These are phyloP conservation scores for Labeo catla DNA, from an alignment of 2,113 vertebrate genomes.

Conservation along the genomic window DNA sequence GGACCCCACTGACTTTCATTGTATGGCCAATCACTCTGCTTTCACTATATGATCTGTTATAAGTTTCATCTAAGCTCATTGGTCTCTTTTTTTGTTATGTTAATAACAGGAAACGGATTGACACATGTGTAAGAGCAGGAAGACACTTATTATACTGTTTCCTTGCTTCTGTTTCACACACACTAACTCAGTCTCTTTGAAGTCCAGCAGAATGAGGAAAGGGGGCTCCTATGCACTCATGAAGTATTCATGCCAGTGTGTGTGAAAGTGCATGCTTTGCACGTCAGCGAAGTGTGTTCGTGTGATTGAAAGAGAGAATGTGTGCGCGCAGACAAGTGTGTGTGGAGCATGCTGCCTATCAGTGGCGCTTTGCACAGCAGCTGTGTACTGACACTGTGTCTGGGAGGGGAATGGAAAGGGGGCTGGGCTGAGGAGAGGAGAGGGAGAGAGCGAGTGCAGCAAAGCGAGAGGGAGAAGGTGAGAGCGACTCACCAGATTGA, in stretches of 20 bases:
- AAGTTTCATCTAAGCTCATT: not conserved
- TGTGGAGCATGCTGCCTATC: constrained; percentile 45
- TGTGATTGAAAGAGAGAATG: constrained; percentile 33
- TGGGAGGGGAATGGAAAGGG: constrained; percentile 59
- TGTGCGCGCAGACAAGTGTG: constrained; percentile 23
- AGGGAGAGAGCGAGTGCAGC: constrained; percentile 38
- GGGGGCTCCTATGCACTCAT: constrained; percentile 64
- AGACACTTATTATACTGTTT: constrained; percentile 39
- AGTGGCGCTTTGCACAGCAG: constrained; percentile 58
- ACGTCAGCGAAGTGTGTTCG: constrained; percentile 51
- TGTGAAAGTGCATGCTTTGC: constrained; percentile 44
- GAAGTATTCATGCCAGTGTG: constrained; percentile 70
- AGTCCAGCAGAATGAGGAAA: constrained; percentile 61
- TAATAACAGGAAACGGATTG: constrained; percentile 31
- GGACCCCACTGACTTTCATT: not conserved
- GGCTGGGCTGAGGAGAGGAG: constrained; percentile 54
- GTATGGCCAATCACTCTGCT: not conserved
- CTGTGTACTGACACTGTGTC: constrained; percentile 62
- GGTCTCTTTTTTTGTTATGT: not conserved
- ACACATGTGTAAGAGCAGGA: constrained; percentile 24
- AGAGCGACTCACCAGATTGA: constrained; percentile 57
- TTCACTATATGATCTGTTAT: not conserved
- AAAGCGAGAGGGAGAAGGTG: constrained; percentile 50
- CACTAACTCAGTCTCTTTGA: constrained; percentile 63
- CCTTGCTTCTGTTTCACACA: constrained; percentile 45